A percentile compares a stretch with the other conserved stretches of the same genome.
Evolutionary conservation across 2,888 invertebrate species (phyloP).

Genomic region (Omphaloscelis lunosa): DNA sequence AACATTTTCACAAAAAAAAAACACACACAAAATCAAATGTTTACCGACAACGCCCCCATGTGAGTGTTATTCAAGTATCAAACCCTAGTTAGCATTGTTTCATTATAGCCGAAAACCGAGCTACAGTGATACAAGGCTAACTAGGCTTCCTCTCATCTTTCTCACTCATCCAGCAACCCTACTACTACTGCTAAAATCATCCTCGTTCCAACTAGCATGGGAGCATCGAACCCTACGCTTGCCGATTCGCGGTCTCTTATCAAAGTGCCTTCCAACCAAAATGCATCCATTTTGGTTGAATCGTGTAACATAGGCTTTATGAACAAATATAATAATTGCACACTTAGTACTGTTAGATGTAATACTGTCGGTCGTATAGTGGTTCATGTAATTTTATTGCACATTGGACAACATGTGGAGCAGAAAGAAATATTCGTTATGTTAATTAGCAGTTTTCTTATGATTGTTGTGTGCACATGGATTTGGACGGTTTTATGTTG

Average conservation of each 20-base stretch:
- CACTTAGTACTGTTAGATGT: slow-evolving; percentile 58
- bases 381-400: slow-evolving; percentile 57
- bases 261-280: not conserved
- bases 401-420: slow-evolving; percentile 58
- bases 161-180: not conserved
- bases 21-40: not conserved
- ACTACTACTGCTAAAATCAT: not conserved
- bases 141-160: not conserved
- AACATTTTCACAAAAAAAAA: not conserved
- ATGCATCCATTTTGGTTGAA: not conserved
- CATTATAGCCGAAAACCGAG: too few relatives aligned
- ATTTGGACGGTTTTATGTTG: slow-evolving; percentile 36
- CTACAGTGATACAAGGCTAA: too few relatives aligned
- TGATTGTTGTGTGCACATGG: slow-evolving; percentile 44
- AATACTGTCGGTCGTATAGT: slow-evolving; percentile 41
- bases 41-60: not conserved
- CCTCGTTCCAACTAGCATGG: too few relatives aligned
- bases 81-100: not conserved
- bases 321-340: slow-evolving; percentile 41
- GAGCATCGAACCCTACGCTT: too few relatives aligned
- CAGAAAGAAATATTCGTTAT: slow-evolving; percentile 56
- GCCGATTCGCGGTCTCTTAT: not conserved
- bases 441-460: slow-evolving; percentile 55
- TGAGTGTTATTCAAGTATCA: not conserved
- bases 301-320: slow-evolving; percentile 9